phyloP scores from a whole-genome alignment of 1,140 invertebrate species.

The Drosophila sp. region DNA sequence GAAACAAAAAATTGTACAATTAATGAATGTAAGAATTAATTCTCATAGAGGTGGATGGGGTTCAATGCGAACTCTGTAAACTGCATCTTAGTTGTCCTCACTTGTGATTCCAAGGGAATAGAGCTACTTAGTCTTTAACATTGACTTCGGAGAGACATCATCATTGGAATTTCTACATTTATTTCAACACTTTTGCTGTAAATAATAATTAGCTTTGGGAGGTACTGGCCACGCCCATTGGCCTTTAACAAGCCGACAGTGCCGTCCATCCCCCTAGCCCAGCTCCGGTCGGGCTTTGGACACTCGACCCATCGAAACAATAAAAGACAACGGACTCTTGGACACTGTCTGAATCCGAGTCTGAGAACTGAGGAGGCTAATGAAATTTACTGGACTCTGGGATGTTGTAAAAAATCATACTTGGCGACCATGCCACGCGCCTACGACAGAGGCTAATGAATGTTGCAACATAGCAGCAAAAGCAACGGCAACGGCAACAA shows the following conservation, averaged over 20 bases:
- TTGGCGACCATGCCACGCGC: constrained; percentile 59
- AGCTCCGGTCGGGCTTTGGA: no score
- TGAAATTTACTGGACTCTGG: constrained; percentile 65
- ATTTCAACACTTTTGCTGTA: constrained; percentile 27
- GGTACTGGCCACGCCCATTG: constrained; percentile 59
- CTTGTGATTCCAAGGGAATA: no score
- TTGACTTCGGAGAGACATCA: background rate
- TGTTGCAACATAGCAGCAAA: constrained; percentile 58
- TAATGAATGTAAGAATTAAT: no score
- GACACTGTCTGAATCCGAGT: constrained; percentile 15
- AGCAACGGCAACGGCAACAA: constrained; percentile 24
- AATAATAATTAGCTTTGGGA: constrained; percentile 45
- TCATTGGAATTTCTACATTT: no score
- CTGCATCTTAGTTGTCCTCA: no score
- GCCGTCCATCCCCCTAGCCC: background rate
- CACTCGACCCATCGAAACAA: constrained; percentile 40
- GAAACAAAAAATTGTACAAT: no score
- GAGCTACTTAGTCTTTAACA: no score
- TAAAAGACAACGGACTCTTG: constrained; percentile 55
- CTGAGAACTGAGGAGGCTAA: constrained; percentile 42
- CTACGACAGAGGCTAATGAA: constrained; percentile 77
- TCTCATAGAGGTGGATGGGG: no score
- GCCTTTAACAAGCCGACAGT: background rate
- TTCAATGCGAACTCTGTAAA: no score
- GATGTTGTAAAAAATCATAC: constrained; percentile 15